These are phyloP conservation scores for Hydriomena furcata DNA, from an alignment of 2,888 invertebrate species.

Conservation along the genomic window DNA sequence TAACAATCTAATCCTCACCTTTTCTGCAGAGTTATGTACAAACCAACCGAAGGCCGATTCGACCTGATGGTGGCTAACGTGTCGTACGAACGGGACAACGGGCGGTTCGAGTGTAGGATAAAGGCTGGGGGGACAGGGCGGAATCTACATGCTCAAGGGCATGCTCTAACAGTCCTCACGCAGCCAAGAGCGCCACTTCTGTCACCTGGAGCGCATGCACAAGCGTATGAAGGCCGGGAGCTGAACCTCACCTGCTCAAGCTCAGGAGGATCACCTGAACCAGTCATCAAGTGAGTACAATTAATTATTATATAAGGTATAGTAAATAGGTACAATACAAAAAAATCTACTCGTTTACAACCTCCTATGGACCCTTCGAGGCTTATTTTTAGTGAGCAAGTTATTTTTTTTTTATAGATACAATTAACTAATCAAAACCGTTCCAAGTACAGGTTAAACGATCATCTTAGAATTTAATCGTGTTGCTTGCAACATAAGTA, in stretches of 20 bases:
- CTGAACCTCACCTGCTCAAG: constrained; percentile 92
- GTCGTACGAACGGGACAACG: constrained; percentile 95
- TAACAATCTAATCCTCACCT: not conserved
- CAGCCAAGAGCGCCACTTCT: constrained; percentile 92
- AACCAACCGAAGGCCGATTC: constrained; percentile 92
- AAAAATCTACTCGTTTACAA: no score
- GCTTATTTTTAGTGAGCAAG: no score
- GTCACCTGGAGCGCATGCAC: constrained; percentile 88
- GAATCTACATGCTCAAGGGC: constrained; percentile 92
- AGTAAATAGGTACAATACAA: not conserved
- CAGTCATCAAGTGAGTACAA: constrained; percentile 87
- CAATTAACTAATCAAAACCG: no score
- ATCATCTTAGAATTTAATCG: no score
- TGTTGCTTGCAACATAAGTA: no score
- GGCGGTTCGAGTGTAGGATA: constrained; percentile 94
- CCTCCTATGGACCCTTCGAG: no score
- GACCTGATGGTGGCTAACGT: constrained; percentile 95
- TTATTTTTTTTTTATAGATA: no score
- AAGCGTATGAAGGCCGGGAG: constrained; percentile 91
- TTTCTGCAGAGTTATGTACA: constrained; percentile 87
- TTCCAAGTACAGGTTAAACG: no score
- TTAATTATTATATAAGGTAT: not conserved
- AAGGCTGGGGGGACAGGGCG: constrained; percentile 92
- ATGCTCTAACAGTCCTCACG: constrained; percentile 93
- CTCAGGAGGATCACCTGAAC: constrained; percentile 95